These are phyloP conservation scores for Archocentrus centrarchus DNA, from an alignment of 2,113 vertebrate genomes.

Conservation along the genomic window DNA sequence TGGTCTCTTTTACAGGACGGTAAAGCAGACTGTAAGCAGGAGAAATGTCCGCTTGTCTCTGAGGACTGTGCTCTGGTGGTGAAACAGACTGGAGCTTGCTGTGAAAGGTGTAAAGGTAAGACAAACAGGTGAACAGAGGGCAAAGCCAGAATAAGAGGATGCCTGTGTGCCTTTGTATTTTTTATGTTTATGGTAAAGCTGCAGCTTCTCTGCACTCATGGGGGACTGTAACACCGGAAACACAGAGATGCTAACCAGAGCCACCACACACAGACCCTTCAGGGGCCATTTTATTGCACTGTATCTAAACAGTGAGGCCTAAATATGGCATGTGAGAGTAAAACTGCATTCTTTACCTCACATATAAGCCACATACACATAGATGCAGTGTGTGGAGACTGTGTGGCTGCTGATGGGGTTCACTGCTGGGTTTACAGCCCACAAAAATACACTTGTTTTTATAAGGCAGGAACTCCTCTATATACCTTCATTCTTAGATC, in stretches of 20 bases:
- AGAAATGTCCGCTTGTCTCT: slow-evolving; percentile 91
- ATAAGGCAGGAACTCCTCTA: slow-evolving; percentile 25
- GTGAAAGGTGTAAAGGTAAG: slow-evolving; percentile 95
- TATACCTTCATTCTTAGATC: slow-evolving; percentile 7
- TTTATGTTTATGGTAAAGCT: neutral
- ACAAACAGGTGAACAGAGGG: neutral
- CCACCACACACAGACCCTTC: neutral
- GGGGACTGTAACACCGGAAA: slow-evolving; percentile 7
- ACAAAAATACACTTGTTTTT: slow-evolving; percentile 50
- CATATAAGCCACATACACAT: slow-evolving; percentile 13
- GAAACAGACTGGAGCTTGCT: slow-evolving; percentile 95
- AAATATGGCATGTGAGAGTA: slow-evolving; percentile 33
- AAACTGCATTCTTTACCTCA: slow-evolving; percentile 42
- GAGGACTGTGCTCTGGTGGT: slow-evolving; percentile 94
- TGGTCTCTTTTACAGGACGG: slow-evolving; percentile 83
- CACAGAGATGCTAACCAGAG: slow-evolving; percentile 21
- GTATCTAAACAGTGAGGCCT: slow-evolving; percentile 23
- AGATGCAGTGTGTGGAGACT: slow-evolving; percentile 32
- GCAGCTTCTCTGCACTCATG: slow-evolving; percentile 11
- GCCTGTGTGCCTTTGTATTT: fast-evolving
- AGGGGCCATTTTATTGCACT: slow-evolving; percentile 19
- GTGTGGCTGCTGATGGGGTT: slow-evolving; percentile 24
- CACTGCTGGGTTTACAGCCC: slow-evolving; percentile 53
- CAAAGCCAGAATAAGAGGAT: neutral
- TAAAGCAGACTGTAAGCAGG: slow-evolving; percentile 95